These are phyloP conservation scores for Acleris sparsana DNA, from an alignment of 2,888 invertebrate species.

Conservation along the genomic window DNA sequence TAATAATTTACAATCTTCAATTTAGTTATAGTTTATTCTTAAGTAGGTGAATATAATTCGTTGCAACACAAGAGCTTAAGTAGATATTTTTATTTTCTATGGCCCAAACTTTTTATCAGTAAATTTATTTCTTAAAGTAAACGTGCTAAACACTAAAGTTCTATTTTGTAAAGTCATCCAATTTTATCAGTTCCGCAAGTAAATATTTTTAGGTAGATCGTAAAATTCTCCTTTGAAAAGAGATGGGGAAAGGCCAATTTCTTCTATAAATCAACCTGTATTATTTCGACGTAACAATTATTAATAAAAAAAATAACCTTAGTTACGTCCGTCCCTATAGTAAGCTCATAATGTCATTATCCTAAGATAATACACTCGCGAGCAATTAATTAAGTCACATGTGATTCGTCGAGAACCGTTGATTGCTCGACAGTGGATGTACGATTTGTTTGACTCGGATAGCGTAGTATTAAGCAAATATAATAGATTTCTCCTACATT, in stretches of 20 bases:
- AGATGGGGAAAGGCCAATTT: neutral
- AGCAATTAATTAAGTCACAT: too few species aligned
- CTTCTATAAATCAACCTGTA: neutral
- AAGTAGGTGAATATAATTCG: neutral
- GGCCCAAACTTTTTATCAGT: too few species aligned
- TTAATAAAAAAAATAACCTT: neutral
- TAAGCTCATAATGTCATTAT: neutral
- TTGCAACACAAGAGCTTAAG: neutral
- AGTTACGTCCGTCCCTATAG: conserved; percentile 3
- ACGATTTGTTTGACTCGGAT: conserved; percentile 12
- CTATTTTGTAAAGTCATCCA: too few species aligned
- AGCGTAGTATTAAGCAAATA: conserved; percentile 29
- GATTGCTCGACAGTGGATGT: too few species aligned
- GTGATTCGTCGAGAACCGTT: too few species aligned
- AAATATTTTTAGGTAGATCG: too few species aligned
- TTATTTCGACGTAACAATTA: conserved; percentile 3
- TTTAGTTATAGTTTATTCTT: neutral
- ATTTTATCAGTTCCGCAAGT: too few species aligned
- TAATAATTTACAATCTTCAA: neutral
- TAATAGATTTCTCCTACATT: conserved; percentile 52
- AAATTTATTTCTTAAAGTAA: too few species aligned
- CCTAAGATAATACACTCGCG: neutral
- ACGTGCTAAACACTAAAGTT: too few species aligned
- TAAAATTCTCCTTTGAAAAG: neutral
- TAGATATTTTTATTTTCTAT: neutral